Evolutionary conservation across 2,888 invertebrate species (phyloP).

Genomic region (Euphydryas editha): DNA sequence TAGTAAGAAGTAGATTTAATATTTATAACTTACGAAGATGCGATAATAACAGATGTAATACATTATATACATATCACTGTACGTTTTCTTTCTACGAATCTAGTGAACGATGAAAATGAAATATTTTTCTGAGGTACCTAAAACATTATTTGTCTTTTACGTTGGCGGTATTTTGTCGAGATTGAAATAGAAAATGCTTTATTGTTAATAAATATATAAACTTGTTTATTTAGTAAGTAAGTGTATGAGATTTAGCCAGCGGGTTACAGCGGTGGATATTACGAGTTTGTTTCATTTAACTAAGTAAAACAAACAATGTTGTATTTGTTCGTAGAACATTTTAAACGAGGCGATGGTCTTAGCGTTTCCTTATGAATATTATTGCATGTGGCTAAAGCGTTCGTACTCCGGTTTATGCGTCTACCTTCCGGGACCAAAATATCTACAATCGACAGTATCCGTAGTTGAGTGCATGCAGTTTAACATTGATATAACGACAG

Average conservation of each 20-base stretch:
- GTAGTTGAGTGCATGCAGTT: conserved; percentile 64
- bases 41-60: no score
- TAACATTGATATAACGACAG: conserved; percentile 35
- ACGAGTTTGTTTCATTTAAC: conserved; percentile 34
- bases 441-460: conserved; percentile 77
- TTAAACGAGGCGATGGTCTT: conserved; percentile 50
- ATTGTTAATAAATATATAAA: conserved; percentile 12
- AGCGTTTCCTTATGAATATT: conserved; percentile 63
- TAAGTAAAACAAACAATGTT: conserved; percentile 32
- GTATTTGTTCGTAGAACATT: conserved; percentile 54
- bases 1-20: no score
- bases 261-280: conserved; percentile 14
- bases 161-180: conserved; percentile 14
- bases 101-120: conserved; percentile 17
- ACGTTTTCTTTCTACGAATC: no score
- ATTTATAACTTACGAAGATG: no score
- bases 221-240: conserved; percentile 18
- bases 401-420: conserved; percentile 62
- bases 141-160: conserved; percentile 11
- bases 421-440: conserved; percentile 77
- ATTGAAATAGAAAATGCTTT: conserved; percentile 22
- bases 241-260: conserved; percentile 17
- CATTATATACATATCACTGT: no score
- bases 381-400: conserved; percentile 33
- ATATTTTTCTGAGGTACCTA: conserved; percentile 5